Conservation (phyloP, 2,113 vertebrate species). For the Bujurquina vittata region DNA sequence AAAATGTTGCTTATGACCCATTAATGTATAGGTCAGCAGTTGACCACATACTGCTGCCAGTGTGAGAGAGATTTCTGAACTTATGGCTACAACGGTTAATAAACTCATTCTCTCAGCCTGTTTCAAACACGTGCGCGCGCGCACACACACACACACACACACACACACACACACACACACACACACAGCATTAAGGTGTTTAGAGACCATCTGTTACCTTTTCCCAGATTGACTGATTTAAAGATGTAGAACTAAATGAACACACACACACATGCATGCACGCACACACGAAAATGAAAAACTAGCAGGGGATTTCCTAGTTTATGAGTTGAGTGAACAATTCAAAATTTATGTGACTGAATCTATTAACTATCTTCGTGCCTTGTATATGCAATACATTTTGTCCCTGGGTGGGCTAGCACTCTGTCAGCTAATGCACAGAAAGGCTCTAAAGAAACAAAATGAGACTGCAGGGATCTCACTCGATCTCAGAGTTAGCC, state of each 20-base stretch:
- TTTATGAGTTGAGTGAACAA: background rate
- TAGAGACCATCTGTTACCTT: conserved; percentile 31
- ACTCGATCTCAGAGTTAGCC: background rate
- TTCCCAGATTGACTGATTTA: conserved; percentile 2
- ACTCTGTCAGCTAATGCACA: background rate
- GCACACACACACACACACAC: background rate
- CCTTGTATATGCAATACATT: background rate
- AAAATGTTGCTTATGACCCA: background rate
- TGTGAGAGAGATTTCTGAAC: background rate
- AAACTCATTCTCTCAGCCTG: background rate
- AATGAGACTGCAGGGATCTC: background rate
- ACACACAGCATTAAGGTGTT: conserved; percentile 4
- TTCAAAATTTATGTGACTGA: background rate
- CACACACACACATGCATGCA: background rate
- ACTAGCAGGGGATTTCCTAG: background rate
- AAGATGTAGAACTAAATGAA: background rate
- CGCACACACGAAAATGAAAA: background rate
- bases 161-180: background rate
- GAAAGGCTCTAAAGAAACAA: background rate
- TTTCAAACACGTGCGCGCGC: background rate
- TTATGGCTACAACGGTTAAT: background rate
- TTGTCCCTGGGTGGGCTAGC: background rate
- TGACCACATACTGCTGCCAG: conserved; percentile 3
- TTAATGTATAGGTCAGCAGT: conserved; percentile 26
- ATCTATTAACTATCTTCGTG: background rate